Evolutionary conservation across 1,140 invertebrate genomes (phyloP).

Genomic region (Patella vulgata): DNA sequence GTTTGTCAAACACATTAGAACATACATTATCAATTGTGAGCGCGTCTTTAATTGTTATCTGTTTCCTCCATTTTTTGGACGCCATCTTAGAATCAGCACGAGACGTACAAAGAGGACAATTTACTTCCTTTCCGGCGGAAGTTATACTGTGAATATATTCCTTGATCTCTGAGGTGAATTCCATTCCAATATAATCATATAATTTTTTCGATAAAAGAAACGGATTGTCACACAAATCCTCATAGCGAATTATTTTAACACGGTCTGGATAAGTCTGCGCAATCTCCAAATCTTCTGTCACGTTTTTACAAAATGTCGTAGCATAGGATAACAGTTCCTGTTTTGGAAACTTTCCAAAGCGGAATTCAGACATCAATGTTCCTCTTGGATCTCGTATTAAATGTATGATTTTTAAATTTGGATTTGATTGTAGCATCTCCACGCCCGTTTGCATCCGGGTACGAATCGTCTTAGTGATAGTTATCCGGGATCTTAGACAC

Average conservation of each 20-base stretch:
- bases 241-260: conserved; percentile 23
- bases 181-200: conserved; percentile 24
- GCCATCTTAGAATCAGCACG: not conserved
- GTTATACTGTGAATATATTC: conserved; percentile 27
- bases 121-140: conserved; percentile 1
- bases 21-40: not conserved
- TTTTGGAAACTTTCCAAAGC: conserved; percentile 8
- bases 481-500: conserved; percentile 13
- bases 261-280: conserved; percentile 13
- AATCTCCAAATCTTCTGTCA: conserved; percentile 24
- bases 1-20: no score
- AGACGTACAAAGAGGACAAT: not conserved
- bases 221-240: conserved; percentile 28
- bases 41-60: not conserved
- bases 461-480: conserved; percentile 23
- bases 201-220: conserved; percentile 17
- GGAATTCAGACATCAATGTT: conserved; percentile 2
- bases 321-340: conserved; percentile 7
- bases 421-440: conserved; percentile 9
- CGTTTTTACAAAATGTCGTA: conserved; percentile 24
- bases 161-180: conserved; percentile 5
- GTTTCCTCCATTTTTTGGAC: conserved; percentile 5
- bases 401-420: conserved; percentile 26
- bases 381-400: conserved; percentile 32
- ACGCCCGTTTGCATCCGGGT: conserved; percentile 5